Evolutionary conservation across 2,888 invertebrate genomes (phyloP), one percentile per base, ranked within the genome.

Genomic region (Andrena trimmerana): DNA sequence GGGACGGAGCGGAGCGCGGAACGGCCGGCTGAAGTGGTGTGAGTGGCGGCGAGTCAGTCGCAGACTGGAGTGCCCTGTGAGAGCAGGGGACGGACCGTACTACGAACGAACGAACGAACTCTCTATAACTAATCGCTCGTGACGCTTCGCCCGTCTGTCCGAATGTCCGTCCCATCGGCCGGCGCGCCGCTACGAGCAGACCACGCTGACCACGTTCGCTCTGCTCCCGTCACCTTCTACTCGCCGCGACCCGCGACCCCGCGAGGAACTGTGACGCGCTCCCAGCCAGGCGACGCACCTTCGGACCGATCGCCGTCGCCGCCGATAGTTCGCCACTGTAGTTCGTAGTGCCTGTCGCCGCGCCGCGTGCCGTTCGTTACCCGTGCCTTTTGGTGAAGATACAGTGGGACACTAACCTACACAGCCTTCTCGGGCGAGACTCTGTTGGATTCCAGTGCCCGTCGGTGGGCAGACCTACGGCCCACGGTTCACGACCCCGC

Each of bases 1-100:
- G 88, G 84, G 89, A 89, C 86, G 95, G 91, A 86, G 89, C 76
- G 81, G 85, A 88, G 86, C 85, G 86, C 85, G 88, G 89, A 91
- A 89, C 57, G 91, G 85, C 89, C 90, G 42, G 91, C 88, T 93
- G 92, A 92, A 92, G 92, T 93, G 92, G 94, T 94, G 93, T 93
- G 94, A 92, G 94, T 93, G 92, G 89, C 91, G 86, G 89, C 91
- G 90, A 93, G 93, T 93, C 93, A 94, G 94, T 94, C 94, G 94
- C 92, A 91, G 94, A 92, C 94, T 93, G 93, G 94, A 93, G 93
- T 92, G 94, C 93, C 92, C 93, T 92, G 93, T 92, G 93, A 90
- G 90, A 92, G 90, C 93, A 94, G 93, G 93, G 93, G 92, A 92
- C 93, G 92, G 93, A 92, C 90, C 90, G 90, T 85, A 84, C 87